These are phyloP conservation scores for Hesperophylax magnus DNA, from an alignment of 1,140 invertebrate genomes.

Conservation along the genomic window DNA sequence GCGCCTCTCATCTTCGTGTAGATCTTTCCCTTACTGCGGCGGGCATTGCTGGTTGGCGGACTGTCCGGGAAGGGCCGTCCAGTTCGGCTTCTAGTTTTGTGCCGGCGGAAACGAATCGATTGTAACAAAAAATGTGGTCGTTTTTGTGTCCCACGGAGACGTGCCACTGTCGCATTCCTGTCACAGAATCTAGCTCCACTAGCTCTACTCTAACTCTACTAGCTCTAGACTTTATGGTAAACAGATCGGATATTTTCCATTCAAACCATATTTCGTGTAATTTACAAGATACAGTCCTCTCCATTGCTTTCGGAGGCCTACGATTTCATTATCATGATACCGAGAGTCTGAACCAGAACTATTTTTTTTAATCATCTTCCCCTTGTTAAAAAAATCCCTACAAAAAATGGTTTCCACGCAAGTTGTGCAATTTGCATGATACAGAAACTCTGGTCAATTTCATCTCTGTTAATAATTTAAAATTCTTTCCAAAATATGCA, in stretches of 20 bases:
- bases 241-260: slow-evolving; percentile 33
- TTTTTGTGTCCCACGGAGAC: slow-evolving; percentile 33
- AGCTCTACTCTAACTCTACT: not conserved
- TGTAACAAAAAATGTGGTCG: slow-evolving; percentile 44
- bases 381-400: not conserved
- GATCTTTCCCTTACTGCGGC: not conserved
- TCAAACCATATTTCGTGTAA: slow-evolving; percentile 11
- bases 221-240: slow-evolving; percentile 2
- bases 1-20: not conserved
- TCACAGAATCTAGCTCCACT: not conserved
- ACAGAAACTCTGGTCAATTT: too few relatives aligned
- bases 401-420: too few relatives aligned
- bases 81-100: slow-evolving; percentile 18
- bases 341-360: not conserved
- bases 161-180: slow-evolving; percentile 38
- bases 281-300: not conserved
- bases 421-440: too few relatives aligned
- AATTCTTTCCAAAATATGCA: too few relatives aligned
- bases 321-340: not conserved
- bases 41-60: not conserved
- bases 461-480: too few relatives aligned
- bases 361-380: not conserved
- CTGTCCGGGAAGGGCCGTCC: not conserved
- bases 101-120: slow-evolving; percentile 42
- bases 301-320: not conserved